phyloP scores from a whole-genome alignment of 2,113 vertebrate genomes.

The Pristiophorus japonicus region DNA sequence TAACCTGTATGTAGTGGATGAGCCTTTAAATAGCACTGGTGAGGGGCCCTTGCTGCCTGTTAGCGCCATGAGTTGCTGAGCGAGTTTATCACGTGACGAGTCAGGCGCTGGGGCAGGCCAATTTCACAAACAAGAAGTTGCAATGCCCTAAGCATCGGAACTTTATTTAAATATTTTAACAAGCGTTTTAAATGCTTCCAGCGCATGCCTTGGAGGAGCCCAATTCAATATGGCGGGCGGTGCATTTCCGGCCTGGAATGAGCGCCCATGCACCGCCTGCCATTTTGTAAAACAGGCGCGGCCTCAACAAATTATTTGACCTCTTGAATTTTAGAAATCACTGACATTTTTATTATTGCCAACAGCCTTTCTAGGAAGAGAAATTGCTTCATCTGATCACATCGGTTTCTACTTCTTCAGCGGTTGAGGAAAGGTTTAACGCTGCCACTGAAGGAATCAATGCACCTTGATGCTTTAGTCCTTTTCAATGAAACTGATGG shows the following conservation, averaged over 20 bases:
- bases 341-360: not conserved
- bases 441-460: not conserved
- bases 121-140: not conserved
- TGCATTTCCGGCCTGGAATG: no score
- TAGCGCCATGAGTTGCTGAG: not conserved
- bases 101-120: not conserved
- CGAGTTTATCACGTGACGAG: not conserved
- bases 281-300: not conserved
- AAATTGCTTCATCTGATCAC: not conserved
- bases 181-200: not conserved
- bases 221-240: not conserved
- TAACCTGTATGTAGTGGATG: not conserved
- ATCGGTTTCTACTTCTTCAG: not conserved
- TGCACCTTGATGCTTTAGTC: not conserved
- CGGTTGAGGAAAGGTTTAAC: not conserved
- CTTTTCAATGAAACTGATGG: not conserved
- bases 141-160: not conserved
- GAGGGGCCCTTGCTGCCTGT: not conserved
- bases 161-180: not conserved
- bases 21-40: no score
- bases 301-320: not conserved
- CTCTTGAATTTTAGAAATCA: not conserved
- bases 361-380: not conserved
- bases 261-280: no score
- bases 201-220: not conserved